Evolutionary conservation across 2,113 vertebrate species (phyloP).

Genomic region (Muntiacus muntjak): DNA sequence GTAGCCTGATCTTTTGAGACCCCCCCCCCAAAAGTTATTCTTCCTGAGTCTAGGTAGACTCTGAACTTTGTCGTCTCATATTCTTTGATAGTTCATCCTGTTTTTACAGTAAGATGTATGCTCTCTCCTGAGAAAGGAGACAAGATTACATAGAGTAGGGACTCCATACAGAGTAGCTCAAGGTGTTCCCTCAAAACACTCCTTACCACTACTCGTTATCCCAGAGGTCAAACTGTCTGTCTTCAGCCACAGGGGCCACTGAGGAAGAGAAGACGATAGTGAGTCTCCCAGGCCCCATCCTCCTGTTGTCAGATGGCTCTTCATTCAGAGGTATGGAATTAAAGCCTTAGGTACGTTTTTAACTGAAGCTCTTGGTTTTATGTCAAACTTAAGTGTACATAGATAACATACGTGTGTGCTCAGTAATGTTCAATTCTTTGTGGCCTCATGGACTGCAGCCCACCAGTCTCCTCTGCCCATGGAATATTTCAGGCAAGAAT

Average conservation of each 20-base stretch:
- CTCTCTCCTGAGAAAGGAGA: not conserved
- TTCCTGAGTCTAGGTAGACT: not conserved
- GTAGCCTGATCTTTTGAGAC: not conserved
- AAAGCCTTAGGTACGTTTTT: not conserved
- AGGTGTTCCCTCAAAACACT: not conserved
- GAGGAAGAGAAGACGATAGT: conserved; percentile 36
- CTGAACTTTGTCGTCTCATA: not conserved
- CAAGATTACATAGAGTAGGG: not conserved
- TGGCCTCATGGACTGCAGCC: not conserved
- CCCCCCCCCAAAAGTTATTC: not conserved
- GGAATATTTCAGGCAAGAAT: not conserved
- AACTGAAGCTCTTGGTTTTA: not conserved
- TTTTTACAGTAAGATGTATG: not conserved
- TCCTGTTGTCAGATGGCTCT: conserved; percentile 69
- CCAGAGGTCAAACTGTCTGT: not conserved
- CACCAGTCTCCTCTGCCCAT: not conserved
- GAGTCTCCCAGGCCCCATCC: conserved; percentile 77
- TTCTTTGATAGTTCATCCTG: not conserved
- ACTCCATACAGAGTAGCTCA: not conserved
- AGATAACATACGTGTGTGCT: not conserved
- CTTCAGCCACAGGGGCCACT: not conserved
- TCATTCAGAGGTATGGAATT: conserved; percentile 70
- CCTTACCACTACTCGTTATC: not conserved
- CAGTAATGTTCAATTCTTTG: not conserved
- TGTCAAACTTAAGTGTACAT: not conserved